Evolutionary conservation across 2,888 invertebrate species (phyloP).

Genomic region (Camponotus fellah): DNA sequence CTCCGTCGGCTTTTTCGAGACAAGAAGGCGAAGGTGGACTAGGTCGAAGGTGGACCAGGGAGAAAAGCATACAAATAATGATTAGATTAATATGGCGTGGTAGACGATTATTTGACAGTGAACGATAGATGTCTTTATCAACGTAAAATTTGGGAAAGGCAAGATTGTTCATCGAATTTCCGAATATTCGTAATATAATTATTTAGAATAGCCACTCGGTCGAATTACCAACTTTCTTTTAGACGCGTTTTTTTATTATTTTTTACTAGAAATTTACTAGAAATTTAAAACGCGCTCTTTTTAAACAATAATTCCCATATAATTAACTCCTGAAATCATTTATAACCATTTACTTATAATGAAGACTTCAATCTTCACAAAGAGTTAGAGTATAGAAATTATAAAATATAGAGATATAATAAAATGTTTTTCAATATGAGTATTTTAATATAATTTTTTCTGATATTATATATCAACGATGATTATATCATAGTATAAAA

Average conservation of each 20-base stretch:
- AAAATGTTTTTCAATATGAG: not conserved
- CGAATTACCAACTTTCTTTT: not conserved
- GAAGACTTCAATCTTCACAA: not conserved
- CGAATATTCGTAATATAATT: not conserved
- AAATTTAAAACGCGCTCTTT: not conserved
- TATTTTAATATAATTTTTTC: not conserved
- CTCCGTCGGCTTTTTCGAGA: conserved; percentile 56
- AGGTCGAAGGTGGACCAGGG: conserved; percentile 4
- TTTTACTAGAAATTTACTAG: not conserved
- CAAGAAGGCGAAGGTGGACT: conserved; percentile 20
- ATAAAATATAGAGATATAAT: not conserved
- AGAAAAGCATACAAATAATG: conserved; percentile 24
- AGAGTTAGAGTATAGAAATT: not conserved
- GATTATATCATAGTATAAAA: not conserved
- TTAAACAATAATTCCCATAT: not conserved
- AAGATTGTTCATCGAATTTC: conserved; percentile 29
- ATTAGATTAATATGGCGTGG: conserved; percentile 55
- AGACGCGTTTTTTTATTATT: too few species aligned
- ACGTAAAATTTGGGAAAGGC: conserved; percentile 62
- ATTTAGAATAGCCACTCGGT: not conserved
- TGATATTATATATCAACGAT: not conserved
- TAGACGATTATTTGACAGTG: conserved; percentile 58
- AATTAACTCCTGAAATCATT: not conserved
- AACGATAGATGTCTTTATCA: conserved; percentile 71
- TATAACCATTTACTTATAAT: not conserved